Evolutionary conservation across 2,113 vertebrate genomes (phyloP).

Genomic region (Oxyruncus cristatus): DNA sequence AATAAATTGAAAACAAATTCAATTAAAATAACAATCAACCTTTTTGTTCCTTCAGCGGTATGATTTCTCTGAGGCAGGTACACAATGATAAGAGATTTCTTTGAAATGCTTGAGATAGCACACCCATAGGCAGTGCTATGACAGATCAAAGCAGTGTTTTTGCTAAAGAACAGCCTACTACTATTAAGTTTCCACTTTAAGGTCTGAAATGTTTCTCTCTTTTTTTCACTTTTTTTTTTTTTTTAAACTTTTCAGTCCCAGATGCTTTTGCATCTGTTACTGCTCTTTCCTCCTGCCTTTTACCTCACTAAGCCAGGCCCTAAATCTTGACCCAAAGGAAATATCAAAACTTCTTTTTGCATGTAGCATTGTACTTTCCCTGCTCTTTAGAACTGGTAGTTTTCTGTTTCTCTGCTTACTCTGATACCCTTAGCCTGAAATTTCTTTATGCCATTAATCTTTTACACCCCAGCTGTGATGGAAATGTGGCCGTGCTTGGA

Average conservation of each 20-base stretch:
- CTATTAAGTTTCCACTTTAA: conserved; percentile 45
- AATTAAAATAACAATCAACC: conserved; percentile 81
- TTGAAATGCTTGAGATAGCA: conserved; percentile 44
- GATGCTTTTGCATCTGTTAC: conserved; percentile 15
- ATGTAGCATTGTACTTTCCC: not conserved
- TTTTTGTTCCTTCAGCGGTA: conserved; percentile 69
- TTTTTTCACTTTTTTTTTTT: not conserved
- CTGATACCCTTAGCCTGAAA: not conserved
- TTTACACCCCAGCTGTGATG: not conserved
- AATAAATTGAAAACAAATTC: conserved; percentile 83
- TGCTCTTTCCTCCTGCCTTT: not conserved
- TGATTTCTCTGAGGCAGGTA: conserved; percentile 59
- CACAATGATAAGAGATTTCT: conserved; percentile 18
- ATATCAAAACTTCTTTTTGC: not conserved
- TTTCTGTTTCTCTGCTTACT: not conserved
- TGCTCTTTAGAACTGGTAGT: not conserved
- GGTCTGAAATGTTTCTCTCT: not conserved
- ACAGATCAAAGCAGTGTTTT: conserved; percentile 18
- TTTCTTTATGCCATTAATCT: not conserved
- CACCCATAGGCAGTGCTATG: not conserved
- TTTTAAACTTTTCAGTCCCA: not conserved
- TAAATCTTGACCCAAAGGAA: conserved; percentile 5
- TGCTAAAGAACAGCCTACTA: conserved; percentile 36
- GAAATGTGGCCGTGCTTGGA: not conserved
- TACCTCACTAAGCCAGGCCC: not conserved